These are phyloP conservation scores for Nymphalis io DNA, from an alignment of 1,140 invertebrate species.

Conservation along the genomic window DNA sequence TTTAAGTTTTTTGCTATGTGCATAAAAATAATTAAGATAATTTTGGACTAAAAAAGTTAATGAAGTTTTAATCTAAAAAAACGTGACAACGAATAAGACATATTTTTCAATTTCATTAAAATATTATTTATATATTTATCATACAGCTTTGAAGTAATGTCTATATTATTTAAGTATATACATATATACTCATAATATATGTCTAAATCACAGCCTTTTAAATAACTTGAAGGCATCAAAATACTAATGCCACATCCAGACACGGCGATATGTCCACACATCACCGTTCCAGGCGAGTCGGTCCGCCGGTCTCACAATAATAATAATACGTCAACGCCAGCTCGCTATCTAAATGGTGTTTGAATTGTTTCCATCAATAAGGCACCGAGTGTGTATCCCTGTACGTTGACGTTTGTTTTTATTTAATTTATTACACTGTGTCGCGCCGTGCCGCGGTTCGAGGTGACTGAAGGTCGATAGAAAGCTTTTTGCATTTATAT, in stretches of 20 bases:
- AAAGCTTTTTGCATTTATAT: not conserved
- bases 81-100: too few relatives aligned
- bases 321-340: conserved; percentile 72
- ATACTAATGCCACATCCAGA: conserved; percentile 34
- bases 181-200: not conserved
- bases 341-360: conserved; percentile 71
- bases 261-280: conserved; percentile 31
- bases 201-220: not conserved
- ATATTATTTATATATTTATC: too few relatives aligned
- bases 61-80: too few relatives aligned
- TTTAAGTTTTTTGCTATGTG: too few relatives aligned
- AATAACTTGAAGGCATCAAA: not conserved
- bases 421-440: conserved; percentile 53
- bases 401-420: conserved; percentile 53
- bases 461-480: conserved; percentile 9
- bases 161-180: not conserved
- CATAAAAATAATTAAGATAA: too few relatives aligned
- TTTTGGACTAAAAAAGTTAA: too few relatives aligned
- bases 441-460: conserved; percentile 22
- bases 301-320: conserved; percentile 53
- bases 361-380: conserved; percentile 76
- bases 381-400: conserved; percentile 62
- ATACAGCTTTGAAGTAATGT: too few relatives aligned
- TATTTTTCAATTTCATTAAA: too few relatives aligned
- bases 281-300: conserved; percentile 1